Percentiles rank a stretch among this genome's conserved stretches.
These are phyloP conservation scores for Sepiola atlantica DNA, from an alignment of 2,888 invertebrate species.

Conservation along the genomic window DNA sequence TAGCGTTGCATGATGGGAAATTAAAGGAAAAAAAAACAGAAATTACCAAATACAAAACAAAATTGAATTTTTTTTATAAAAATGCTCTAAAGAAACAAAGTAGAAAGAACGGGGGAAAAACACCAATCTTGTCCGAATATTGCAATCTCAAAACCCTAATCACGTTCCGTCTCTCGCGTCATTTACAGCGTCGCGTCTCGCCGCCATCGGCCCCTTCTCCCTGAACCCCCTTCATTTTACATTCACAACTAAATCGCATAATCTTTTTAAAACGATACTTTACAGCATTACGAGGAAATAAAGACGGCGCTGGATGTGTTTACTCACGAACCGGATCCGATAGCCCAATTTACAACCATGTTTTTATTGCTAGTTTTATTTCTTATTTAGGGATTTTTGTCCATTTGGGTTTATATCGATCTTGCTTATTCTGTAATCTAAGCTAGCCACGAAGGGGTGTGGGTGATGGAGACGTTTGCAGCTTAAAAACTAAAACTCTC, in stretches of 20 bases:
- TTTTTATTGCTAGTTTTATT: too few species aligned
- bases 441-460: not conserved
- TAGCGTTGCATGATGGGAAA: too few species aligned
- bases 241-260: not conserved
- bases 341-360: not conserved
- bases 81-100: not conserved
- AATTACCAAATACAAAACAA: too few species aligned
- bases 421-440: not conserved
- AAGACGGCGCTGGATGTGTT: not conserved
- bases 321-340: not conserved
- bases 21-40: too few species aligned
- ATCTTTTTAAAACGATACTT: not conserved
- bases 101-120: not conserved
- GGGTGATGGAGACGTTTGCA: not conserved
- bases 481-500: not conserved
- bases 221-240: not conserved
- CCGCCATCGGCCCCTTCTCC: not conserved
- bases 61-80: not conserved
- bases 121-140: not conserved
- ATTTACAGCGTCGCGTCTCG: not conserved
- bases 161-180: not conserved
- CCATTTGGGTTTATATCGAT: not conserved
- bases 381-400: too few species aligned
- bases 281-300: not conserved
- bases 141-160: not conserved